Evolutionary conservation across 23 tunicate genomes (phyloP).

Genomic region (Styela clava): DNA sequence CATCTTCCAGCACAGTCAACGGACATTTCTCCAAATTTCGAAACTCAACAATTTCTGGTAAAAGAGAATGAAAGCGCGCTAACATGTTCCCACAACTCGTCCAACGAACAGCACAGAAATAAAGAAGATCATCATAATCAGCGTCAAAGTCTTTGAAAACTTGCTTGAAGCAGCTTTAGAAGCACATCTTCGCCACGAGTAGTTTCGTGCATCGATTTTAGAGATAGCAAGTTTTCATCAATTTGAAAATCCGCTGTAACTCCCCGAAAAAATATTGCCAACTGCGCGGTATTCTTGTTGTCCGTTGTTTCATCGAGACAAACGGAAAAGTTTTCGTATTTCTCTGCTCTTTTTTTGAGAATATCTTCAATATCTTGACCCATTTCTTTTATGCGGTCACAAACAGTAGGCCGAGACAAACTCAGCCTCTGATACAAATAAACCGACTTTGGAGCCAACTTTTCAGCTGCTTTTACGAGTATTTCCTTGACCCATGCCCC

Average conservation of each 20-base stretch:
- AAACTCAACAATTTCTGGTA: constrained; percentile 8
- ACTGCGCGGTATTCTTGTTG: constrained; percentile 11
- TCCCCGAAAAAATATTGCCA: constrained; percentile 17
- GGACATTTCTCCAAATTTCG: constrained; percentile 24
- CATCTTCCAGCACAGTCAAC: constrained; percentile 12
- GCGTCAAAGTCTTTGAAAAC: constrained; percentile 45
- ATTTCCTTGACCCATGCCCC: constrained; percentile 48
- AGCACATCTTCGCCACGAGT: constrained; percentile 13
- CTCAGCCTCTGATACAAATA: constrained; percentile 53
- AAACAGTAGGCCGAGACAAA: constrained; percentile 62
- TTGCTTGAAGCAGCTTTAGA: constrained; percentile 11
- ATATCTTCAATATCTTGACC: constrained; percentile 66
- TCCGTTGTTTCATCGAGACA: constrained; percentile 61
- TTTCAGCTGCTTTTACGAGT: constrained; percentile 35
- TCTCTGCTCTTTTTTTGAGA: constrained; percentile 29
- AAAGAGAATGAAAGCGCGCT: constrained; percentile 24
- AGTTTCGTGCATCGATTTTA: constrained; percentile 33
- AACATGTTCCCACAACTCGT: constrained; percentile 54
- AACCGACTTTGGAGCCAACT: constrained; percentile 43
- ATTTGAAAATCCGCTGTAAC: constrained; percentile 24
- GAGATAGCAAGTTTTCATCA: constrained; percentile 20
- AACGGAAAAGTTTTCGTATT: constrained; percentile 37
- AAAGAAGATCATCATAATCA: constrained; percentile 45
- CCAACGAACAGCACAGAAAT: constrained; percentile 56
- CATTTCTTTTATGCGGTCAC: constrained; percentile 62